Evolutionary conservation across 2,113 vertebrate species (phyloP).

Genomic region (Acanthochromis polyacanthus): DNA sequence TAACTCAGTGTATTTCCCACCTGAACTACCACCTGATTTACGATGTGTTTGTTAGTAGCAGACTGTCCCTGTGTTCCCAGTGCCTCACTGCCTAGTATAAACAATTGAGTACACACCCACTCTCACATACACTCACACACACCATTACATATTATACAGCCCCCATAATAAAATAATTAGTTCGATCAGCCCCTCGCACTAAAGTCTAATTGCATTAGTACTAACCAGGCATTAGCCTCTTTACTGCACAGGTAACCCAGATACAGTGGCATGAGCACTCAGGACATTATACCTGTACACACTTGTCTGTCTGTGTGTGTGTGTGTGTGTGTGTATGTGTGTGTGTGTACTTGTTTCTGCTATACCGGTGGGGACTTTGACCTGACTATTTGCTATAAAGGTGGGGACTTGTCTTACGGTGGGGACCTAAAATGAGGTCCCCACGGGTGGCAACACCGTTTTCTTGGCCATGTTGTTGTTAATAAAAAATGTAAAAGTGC

Average conservation of each 20-base stretch:
- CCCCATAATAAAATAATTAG: slow-evolving; percentile 73
- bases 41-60: slow-evolving; percentile 72
- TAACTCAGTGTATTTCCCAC: slow-evolving; percentile 28
- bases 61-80: slow-evolving; percentile 66
- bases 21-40: slow-evolving; percentile 72
- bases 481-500: too few relatives aligned
- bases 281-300: slow-evolving; percentile 1
- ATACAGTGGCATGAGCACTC: slow-evolving; percentile 74
- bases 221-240: slow-evolving; percentile 64
- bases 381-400: too few relatives aligned
- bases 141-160: slow-evolving; percentile 67
- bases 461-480: too few relatives aligned
- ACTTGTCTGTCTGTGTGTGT: not conserved
- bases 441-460: too few relatives aligned
- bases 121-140: slow-evolving; percentile 61
- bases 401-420: too few relatives aligned
- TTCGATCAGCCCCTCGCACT: slow-evolving; percentile 71
- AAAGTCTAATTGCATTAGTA: slow-evolving; percentile 85
- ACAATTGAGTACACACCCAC: slow-evolving; percentile 9
- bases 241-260: slow-evolving; percentile 77
- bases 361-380: too few relatives aligned
- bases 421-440: too few relatives aligned
- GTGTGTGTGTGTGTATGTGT: slow-evolving; percentile 12
- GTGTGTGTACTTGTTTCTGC: too few relatives aligned
- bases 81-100: slow-evolving; percentile 52